Conservation (phyloP, 92 coral and sea anemone genomes). For the Epizoanthus rinbou region DNA sequence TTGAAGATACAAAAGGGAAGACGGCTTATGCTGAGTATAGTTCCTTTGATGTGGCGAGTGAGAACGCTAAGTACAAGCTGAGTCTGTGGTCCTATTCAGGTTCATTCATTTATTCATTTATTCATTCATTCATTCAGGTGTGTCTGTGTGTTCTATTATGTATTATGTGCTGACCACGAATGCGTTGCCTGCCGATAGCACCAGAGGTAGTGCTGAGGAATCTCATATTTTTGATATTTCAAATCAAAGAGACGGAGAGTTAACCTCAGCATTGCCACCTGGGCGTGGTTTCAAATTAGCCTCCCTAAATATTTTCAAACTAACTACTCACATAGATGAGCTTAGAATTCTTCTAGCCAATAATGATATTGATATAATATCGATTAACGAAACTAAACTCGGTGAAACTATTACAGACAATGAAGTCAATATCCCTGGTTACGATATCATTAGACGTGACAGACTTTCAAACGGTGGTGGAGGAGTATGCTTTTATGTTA, state of each 20-base stretch:
- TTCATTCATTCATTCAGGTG: too few species aligned
- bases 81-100: slow-evolving; percentile 28
- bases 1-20: slow-evolving; percentile 38
- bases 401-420: slow-evolving; percentile 36
- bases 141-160: too few species aligned
- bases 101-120: background rate
- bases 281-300: slow-evolving; percentile 49
- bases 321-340: slow-evolving; percentile 41
- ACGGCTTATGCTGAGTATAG: slow-evolving; percentile 20
- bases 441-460: slow-evolving; percentile 54
- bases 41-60: slow-evolving; percentile 23
- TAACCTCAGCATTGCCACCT: slow-evolving; percentile 41
- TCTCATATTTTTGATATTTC: background rate
- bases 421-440: slow-evolving; percentile 51
- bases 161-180: slow-evolving; percentile 16
- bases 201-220: slow-evolving; percentile 41
- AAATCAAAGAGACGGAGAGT: slow-evolving; percentile 40
- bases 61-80: slow-evolving; percentile 10
- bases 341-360: slow-evolving; percentile 50
- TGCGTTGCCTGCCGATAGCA: slow-evolving; percentile 8
- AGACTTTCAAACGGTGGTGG: slow-evolving; percentile 55
- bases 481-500: slow-evolving; percentile 49
- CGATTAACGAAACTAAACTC: slow-evolving; percentile 63
- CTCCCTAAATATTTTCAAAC: slow-evolving; percentile 38
- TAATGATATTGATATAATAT: slow-evolving; percentile 50